phyloP scores from a whole-genome alignment of 37 sponge, comb jelly and placozoan species.

The Chondrilla cf. caribensis region DNA sequence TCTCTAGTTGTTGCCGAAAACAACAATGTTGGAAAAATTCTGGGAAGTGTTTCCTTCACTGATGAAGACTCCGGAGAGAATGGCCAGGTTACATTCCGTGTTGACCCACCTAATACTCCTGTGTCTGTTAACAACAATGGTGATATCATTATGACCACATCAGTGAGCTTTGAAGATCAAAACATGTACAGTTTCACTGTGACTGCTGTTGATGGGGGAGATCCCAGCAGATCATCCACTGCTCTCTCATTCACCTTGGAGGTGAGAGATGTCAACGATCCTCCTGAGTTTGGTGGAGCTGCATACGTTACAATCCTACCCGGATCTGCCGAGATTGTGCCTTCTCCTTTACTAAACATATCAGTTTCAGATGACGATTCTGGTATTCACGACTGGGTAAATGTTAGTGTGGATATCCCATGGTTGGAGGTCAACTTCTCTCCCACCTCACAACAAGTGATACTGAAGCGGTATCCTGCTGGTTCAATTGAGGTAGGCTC shows the following conservation, averaged over 20 bases:
- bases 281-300: not conserved
- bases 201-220: not conserved
- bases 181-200: not conserved
- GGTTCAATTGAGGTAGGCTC: not conserved
- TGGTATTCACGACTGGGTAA: not conserved
- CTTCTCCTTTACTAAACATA: not conserved
- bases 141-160: not conserved
- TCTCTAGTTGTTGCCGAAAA: not conserved
- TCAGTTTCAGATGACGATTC: not conserved
- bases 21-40: not conserved
- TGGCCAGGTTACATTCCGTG: not conserved
- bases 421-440: not conserved
- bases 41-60: not conserved
- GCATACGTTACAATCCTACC: not conserved
- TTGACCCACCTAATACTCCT: not conserved
- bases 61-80: conserved; percentile 5
- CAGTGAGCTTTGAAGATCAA: not conserved
- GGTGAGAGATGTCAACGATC: not conserved
- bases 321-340: not conserved
- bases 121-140: not conserved
- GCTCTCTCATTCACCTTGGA: not conserved
- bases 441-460: not conserved
- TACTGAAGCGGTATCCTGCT: not conserved
- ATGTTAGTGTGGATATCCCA: not conserved
- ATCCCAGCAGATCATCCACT: not conserved